phyloP scores from a whole-genome alignment of 2,797 vertebrate genomes.

The Acridotheres tristis region DNA sequence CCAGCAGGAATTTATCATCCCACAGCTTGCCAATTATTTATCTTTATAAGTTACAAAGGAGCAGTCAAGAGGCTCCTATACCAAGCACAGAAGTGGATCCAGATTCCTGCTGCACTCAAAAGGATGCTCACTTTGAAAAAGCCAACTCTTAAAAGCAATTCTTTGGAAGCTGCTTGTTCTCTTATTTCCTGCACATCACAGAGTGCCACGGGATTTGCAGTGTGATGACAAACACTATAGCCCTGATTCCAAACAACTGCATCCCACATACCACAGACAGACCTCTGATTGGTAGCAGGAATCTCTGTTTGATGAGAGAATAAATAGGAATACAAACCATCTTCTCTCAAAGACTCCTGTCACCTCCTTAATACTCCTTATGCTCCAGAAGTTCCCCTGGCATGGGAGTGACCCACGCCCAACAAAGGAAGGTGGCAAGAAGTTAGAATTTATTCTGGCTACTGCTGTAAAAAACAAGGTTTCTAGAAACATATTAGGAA shows the following conservation, averaged over 20 bases:
- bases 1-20: neutral
- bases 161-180: neutral
- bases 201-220: neutral
- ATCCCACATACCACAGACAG: fast-evolving
- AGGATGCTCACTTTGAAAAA: neutral
- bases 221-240: neutral
- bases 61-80: neutral
- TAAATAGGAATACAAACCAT: neutral
- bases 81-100: neutral
- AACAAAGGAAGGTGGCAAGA: neutral
- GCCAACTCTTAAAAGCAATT: neutral
- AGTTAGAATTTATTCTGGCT: neutral
- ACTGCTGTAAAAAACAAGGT: neutral
- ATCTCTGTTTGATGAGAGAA: neutral
- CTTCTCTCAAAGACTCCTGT: neutral
- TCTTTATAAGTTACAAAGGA: neutral
- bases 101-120: neutral
- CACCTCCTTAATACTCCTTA: neutral
- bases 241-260: neutral
- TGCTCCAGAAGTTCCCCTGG: neutral
- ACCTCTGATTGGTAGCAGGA: neutral
- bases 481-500: neutral
- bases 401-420: neutral
- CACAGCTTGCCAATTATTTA: neutral
- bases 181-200: neutral